Percentiles rank a stretch among this genome's conserved stretches.
Evolutionary conservation across 2,797 vertebrate genomes (phyloP).

Genomic region (Acanthurus lineatus): DNA sequence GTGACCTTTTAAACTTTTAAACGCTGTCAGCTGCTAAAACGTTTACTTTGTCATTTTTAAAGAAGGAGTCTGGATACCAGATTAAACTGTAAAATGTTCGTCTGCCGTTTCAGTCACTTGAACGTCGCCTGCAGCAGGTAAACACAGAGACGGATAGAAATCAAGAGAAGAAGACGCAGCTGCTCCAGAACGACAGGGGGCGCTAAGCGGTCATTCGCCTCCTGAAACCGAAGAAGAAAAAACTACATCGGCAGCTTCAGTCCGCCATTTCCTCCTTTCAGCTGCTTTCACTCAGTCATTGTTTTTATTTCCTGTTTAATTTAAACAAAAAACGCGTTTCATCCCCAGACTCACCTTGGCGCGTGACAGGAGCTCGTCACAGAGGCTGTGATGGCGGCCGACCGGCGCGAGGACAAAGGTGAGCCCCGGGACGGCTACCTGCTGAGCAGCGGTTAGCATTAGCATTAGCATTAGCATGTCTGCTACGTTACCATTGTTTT

Average conservation of each 20-base stretch:
- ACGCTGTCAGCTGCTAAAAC: too few relatives aligned
- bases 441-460: slow-evolving; percentile 29
- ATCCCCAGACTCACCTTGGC: neutral
- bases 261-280: slow-evolving; percentile 34
- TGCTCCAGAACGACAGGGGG: too few relatives aligned
- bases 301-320: neutral
- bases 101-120: too few relatives aligned
- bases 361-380: slow-evolving; percentile 17
- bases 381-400: slow-evolving; percentile 88
- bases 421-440: slow-evolving; percentile 21
- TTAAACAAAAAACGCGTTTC: rapidly evolving
- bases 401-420: slow-evolving; percentile 95
- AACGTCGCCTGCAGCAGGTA: too few relatives aligned
- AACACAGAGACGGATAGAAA: too few relatives aligned
- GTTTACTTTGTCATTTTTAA: too few relatives aligned
- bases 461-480: slow-evolving; percentile 49
- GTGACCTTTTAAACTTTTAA: too few relatives aligned
- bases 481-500: slow-evolving; percentile 43
- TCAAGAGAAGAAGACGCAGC: too few relatives aligned
- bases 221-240: neutral
- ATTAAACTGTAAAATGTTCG: too few relatives aligned
- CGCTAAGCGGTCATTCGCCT: too few relatives aligned
- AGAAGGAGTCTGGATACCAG: too few relatives aligned
- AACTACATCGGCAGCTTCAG: neutral
- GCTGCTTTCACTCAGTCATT: neutral